phyloP scores from a whole-genome alignment of 1,140 invertebrate species.

The Tetragnatha versicolor region DNA sequence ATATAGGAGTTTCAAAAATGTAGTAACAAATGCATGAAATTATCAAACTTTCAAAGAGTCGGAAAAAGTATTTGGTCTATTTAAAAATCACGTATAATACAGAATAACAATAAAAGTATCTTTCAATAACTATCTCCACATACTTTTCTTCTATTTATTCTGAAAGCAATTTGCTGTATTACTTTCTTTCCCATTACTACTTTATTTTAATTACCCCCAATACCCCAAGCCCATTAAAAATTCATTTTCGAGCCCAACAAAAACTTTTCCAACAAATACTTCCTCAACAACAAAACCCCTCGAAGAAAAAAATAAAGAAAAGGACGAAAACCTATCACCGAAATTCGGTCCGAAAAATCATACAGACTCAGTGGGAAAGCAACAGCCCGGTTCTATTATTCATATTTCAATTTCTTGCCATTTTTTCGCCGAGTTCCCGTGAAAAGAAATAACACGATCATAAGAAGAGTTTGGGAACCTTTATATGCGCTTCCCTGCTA shows the following conservation, averaged over 20 bases:
- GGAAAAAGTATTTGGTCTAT: too few species aligned
- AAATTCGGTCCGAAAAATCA: constrained; percentile 26
- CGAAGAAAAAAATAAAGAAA: constrained; percentile 18
- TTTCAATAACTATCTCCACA: too few species aligned
- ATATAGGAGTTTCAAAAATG: too few species aligned
- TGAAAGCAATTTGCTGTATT: too few species aligned
- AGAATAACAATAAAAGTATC: too few species aligned
- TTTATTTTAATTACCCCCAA: constrained; percentile 24
- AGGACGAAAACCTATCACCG: constrained; percentile 14
- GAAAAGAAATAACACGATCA: constrained; percentile 49
- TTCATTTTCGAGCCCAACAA: constrained; percentile 1
- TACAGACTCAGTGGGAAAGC: constrained; percentile 34
- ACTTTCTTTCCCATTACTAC: too few species aligned
- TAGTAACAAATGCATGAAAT: too few species aligned
- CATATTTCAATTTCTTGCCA: constrained; percentile 46
- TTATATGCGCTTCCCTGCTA: not conserved
- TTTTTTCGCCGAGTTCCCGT: constrained; percentile 14
- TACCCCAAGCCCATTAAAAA: constrained; percentile 21
- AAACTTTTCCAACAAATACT: not conserved
- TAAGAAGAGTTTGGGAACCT: constrained; percentile 26
- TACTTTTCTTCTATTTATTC: too few species aligned
- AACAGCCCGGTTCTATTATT: constrained; percentile 48
- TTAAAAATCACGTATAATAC: too few species aligned
- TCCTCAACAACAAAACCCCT: not conserved
- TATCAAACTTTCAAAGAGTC: too few species aligned